These are phyloP conservation scores for Crotalus tigris DNA, from an alignment of 2,113 vertebrate species.

Conservation along the genomic window DNA sequence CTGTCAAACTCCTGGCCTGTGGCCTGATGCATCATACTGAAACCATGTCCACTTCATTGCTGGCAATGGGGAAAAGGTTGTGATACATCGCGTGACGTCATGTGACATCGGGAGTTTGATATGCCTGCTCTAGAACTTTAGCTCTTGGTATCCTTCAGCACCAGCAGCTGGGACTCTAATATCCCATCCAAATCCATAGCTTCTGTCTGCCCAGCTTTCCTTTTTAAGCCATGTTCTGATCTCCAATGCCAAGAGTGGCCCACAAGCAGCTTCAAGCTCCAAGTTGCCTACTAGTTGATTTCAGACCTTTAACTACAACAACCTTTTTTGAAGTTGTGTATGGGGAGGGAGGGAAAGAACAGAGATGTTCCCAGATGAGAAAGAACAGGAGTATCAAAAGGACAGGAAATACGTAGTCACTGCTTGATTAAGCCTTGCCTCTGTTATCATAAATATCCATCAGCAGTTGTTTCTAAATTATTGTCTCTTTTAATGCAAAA, in stretches of 20 bases:
- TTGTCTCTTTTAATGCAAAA: background rate
- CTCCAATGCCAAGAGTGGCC: background rate
- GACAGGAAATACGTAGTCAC: background rate
- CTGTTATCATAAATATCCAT: background rate
- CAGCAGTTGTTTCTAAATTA: background rate
- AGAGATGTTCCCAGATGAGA: background rate
- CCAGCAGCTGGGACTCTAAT: background rate
- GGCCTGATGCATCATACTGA: too few relatives aligned
- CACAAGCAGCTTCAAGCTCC: background rate
- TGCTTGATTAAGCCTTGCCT: background rate
- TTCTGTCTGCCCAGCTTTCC: background rate
- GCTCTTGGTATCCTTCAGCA: background rate
- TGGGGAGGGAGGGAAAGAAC: background rate
- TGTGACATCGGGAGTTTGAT: too few relatives aligned
- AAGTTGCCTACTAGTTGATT: background rate
- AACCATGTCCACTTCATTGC: too few relatives aligned
- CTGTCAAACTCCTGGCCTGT: too few relatives aligned
- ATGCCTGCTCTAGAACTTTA: background rate
- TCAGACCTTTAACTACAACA: background rate
- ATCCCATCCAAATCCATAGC: background rate
- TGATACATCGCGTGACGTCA: too few relatives aligned
- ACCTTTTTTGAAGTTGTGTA: background rate
- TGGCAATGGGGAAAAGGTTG: too few relatives aligned
- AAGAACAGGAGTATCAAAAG: background rate
- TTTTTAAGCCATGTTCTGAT: background rate